Evolutionary conservation across 2,113 vertebrate genomes (phyloP), one percentile per base, ranked within the genome.

Genomic region (Mohoua ochrocephala): DNA sequence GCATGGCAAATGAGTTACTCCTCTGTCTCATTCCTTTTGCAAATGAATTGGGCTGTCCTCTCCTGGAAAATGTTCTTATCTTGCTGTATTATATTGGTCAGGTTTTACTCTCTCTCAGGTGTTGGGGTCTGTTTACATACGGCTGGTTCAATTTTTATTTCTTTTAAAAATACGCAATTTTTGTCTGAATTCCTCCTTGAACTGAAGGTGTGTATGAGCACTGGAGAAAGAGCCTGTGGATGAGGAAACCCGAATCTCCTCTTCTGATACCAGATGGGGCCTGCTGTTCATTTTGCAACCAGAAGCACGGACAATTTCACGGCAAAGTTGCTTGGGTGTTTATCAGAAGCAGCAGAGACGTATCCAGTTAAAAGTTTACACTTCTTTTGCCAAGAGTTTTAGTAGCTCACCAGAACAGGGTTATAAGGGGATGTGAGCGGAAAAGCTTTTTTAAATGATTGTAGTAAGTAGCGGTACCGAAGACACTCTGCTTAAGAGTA

Each of bases 91-190:
- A 10, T 24, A 61, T 30, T 7, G 3, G 35, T 79, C 17, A 13
- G 61, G n/a, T 89, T 86, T 92, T 78, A 42, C 77, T 92, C 64
- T 77, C 22, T 88, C 30, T 4, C 47, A 68, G 24, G 12, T 60
- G 4, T 28, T 95, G 60, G 39, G 4, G 14, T 87, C 78, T 91
- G 65, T 49, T 88, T 69, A 53, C 7, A 8, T 61, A 49, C 2
- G 3, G 28, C 42, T 75, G 30, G 13, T 70, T 75, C 33, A 13
- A 10, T 49, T 95, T 86, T 84, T 63, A 27, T 88, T 88, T 65
- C 9, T 84, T 86, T 87, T 60, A 41, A 64, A 93, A 93, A 52
- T 41, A 17, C 0, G 0, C 27, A 8, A 5, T 0, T 33, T 91
- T 80, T 84, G 50, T 52, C 15, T 1, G 1, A 19, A 74, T 76